Evolutionary conservation across 2,113 vertebrate species (phyloP).

Genomic region (Lophotis ruficrista): DNA sequence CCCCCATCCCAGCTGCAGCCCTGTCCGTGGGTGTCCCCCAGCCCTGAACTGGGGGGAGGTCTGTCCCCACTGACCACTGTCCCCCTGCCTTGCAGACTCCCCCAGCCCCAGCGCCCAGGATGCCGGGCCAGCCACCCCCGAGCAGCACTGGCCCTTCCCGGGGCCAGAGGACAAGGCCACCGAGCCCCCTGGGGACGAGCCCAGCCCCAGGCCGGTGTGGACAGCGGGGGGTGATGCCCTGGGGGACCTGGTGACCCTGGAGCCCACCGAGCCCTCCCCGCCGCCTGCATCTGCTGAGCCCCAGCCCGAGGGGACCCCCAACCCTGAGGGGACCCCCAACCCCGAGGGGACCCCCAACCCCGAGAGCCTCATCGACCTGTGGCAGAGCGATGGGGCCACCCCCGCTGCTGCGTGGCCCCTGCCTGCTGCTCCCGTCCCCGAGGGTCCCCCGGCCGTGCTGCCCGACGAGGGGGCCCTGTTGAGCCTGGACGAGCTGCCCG

Average conservation of each 20-base stretch:
- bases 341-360: constrained; percentile 44
- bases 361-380: constrained; percentile 84
- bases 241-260: constrained; percentile 72
- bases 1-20: not conserved
- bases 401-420: constrained; percentile 59
- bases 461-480: constrained; percentile 78
- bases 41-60: fast-evolving
- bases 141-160: constrained; percentile 56
- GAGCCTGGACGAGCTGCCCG: constrained; percentile 91
- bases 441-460: constrained; percentile 24
- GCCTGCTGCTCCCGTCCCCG: constrained; percentile 48
- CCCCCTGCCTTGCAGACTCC: constrained; percentile 54
- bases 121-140: not conserved
- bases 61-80: not conserved
- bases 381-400: constrained; percentile 76
- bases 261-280: constrained; percentile 55
- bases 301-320: constrained; percentile 7
- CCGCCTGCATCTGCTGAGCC: constrained; percentile 5
- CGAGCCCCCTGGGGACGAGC: constrained; percentile 14
- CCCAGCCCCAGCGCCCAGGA: constrained; percentile 58
- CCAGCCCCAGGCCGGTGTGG: constrained; percentile 8
- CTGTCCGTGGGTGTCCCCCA: not conserved
- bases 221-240: not conserved
- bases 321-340: constrained; percentile 23
- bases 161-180: constrained; percentile 50